Evolutionary conservation across 2,888 invertebrate species (phyloP), one percentile per base, ranked within the genome.

Genomic region (Tyria jacobaeae): DNA sequence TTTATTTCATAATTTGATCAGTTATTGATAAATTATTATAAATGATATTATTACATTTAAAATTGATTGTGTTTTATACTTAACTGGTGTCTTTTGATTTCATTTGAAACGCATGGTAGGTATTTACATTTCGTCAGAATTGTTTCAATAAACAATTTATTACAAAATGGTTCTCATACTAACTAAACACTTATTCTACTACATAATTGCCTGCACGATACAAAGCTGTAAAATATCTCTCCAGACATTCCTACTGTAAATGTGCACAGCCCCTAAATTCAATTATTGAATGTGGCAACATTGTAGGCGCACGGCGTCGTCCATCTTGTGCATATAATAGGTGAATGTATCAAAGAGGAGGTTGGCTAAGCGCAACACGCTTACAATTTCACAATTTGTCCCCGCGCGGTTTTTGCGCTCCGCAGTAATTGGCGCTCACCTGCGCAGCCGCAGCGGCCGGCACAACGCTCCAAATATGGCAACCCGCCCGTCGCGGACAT

Each of bases 381-480:
- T 85, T 87, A 91, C 92, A 93, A 93, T 94, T 93, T 92, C 92
- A 90, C 92, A 93, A 94, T 94, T 94, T 94, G 93, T 93, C 93
- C 82, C 79, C 75, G 80, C 83, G 84, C 84, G 85, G 81, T 94
- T 94, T 94, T 93, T 92, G 92, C 91, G 80, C 75, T 79, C 81
- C 73, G 71, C 84, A 66, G 86, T 92, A 93, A 94, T 93, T 93
- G 93, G 91, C 85, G 85, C 81, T 90, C 92, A 92, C 91, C 92
- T 91, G 92, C 89, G 64, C 78, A 66, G 66, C 73, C 80, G 73
- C 82, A 77, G 77, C 78, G 79, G 84, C 83, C 82, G 79, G 81
- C 86, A 81, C 78, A 73, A 75, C 82, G 75, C 70, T 66, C 93
- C 93, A 86, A 90, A 93, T 91, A 93, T 80, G 92, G 93, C 80